These are phyloP conservation scores for Leptocoma aspasia DNA, from an alignment of 2,113 vertebrate species.

Conservation along the genomic window DNA sequence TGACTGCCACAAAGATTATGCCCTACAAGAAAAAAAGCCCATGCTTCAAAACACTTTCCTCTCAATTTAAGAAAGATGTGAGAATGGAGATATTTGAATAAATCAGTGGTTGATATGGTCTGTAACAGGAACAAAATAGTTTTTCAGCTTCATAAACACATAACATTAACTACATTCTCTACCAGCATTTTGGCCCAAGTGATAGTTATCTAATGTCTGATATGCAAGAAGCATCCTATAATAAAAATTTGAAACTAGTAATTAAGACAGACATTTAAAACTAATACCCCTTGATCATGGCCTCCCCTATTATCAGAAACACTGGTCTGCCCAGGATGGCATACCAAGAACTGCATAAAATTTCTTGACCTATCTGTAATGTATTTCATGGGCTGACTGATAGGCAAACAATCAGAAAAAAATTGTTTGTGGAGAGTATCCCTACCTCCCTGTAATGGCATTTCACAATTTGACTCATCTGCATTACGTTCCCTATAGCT, in stretches of 20 bases:
- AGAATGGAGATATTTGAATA: not conserved
- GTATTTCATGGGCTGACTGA: not conserved
- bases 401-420: not conserved
- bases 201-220: not conserved
- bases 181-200: not conserved
- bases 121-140: not conserved
- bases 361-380: not conserved
- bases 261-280: slow-evolving; percentile 13
- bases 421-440: not conserved
- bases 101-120: not conserved
- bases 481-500: not conserved
- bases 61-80: not conserved
- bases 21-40: not conserved
- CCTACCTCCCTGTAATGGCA: not conserved
- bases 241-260: not conserved
- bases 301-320: not conserved
- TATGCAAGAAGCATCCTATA: not conserved
- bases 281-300: not conserved
- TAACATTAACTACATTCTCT: not conserved
- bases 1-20: not conserved
- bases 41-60: not conserved
- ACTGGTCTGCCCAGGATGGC: not conserved
- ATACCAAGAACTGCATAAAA: not conserved
- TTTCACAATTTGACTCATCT: not conserved
- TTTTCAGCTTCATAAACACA: not conserved